Percentiles rank a stretch among this genome's conserved stretches.
These are phyloP conservation scores for Origma solitaria DNA, from an alignment of 2,113 vertebrate genomes.

Conservation along the genomic window DNA sequence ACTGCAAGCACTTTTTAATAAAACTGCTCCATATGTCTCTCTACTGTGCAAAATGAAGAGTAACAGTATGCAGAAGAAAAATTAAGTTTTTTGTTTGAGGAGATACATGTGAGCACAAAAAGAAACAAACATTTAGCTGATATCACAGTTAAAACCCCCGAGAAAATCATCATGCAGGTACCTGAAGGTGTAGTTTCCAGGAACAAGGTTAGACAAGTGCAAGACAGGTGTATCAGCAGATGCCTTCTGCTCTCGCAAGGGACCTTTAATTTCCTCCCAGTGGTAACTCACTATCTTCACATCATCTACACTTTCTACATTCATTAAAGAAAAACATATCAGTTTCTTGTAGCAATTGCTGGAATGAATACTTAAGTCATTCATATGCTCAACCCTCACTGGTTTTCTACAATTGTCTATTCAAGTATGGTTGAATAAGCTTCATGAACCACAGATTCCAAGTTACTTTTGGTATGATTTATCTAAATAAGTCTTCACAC, in stretches of 20 bases:
- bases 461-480: background rate
- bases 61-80: background rate
- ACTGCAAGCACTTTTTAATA: background rate
- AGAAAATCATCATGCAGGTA: conserved; percentile 6
- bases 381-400: background rate
- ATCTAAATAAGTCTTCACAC: background rate
- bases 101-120: background rate
- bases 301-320: conserved; percentile 78
- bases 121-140: background rate
- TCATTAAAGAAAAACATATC: background rate
- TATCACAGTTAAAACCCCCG: background rate
- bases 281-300: conserved; percentile 72
- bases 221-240: conserved; percentile 69
- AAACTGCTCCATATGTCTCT: background rate
- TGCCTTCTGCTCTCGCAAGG: conserved; percentile 60
- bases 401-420: background rate
- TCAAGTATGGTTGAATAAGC: background rate
- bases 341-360: background rate
- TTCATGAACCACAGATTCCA: background rate
- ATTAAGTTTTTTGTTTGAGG: background rate
- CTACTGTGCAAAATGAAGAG: background rate
- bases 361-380: background rate
- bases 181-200: conserved; percentile 83
- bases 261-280: conserved; percentile 81
- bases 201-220: conserved; percentile 66